These are phyloP conservation scores for Clarias platycephalus DNA, from an alignment of 2,797 vertebrate species.

Conservation along the genomic window DNA sequence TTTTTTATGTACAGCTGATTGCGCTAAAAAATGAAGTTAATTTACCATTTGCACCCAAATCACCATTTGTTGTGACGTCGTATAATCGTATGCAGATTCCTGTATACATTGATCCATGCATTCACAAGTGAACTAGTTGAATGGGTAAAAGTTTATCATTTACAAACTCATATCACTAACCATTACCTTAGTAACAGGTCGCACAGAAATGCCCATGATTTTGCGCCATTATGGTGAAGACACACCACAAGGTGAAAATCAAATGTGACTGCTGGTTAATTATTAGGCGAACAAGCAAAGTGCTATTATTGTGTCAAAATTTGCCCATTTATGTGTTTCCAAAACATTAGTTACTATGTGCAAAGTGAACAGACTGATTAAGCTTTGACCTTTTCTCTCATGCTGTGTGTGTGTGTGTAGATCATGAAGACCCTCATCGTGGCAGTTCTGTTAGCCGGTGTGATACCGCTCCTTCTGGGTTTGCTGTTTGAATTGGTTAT, in stretches of 20 bases:
- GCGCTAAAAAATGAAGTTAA: too few species aligned
- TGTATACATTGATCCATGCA: too few species aligned
- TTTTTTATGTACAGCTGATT: not conserved
- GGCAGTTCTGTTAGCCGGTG: slow-evolving; percentile 90
- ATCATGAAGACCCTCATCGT: slow-evolving; percentile 96
- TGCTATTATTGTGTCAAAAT: not conserved
- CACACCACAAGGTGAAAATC: not conserved
- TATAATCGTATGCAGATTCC: not conserved
- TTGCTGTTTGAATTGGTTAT: slow-evolving; percentile 96
- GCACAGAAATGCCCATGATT: not conserved
- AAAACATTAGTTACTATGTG: not conserved
- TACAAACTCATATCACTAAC: not conserved
- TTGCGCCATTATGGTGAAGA: not conserved
- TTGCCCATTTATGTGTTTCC: not conserved
- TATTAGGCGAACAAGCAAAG: not conserved
- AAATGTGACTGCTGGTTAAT: not conserved
- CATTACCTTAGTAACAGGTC: not conserved
- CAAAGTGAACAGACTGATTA: not conserved
- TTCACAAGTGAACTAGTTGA: not conserved
- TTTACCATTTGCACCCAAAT: not conserved
- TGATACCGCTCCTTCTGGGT: slow-evolving; percentile 91
- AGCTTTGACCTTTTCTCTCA: not conserved
- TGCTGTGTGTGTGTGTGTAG: slow-evolving; percentile 63
- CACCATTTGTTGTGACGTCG: not conserved
- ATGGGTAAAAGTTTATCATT: not conserved